Conservation (phyloP, 2,888 invertebrate genomes). For the Acleris literana region DNA sequence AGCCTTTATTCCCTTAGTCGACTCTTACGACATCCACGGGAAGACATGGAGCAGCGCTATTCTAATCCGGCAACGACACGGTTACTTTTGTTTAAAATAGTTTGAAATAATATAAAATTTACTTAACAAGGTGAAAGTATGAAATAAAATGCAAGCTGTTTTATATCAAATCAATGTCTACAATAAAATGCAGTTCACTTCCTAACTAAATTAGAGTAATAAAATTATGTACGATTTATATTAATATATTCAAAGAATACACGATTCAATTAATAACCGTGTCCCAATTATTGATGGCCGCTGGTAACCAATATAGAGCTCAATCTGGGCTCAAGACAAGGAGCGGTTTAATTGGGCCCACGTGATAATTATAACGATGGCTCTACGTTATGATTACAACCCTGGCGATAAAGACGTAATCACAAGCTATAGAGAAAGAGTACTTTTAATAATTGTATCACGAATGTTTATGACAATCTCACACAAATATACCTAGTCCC, state of each 20-base stretch:
- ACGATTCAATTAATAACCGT: slow-evolving; percentile 63
- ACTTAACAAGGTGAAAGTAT: neutral
- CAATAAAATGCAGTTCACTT: slow-evolving; percentile 19
- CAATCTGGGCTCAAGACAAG: slow-evolving; percentile 58
- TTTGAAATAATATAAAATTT: no score
- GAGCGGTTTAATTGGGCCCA: slow-evolving; percentile 67
- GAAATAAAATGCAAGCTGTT: neutral
- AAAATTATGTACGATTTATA: slow-evolving; percentile 28
- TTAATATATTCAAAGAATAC: slow-evolving; percentile 53
- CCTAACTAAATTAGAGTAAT: slow-evolving; percentile 23
- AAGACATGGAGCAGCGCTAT: no score
- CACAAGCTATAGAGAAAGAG: neutral
- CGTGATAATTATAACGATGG: slow-evolving; percentile 54
- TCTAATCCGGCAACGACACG: no score
- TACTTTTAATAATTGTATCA: neutral
- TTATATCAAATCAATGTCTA: neutral
- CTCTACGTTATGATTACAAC: slow-evolving; percentile 54
- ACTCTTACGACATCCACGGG: no score
- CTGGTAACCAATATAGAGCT: slow-evolving; percentile 45
- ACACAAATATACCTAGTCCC: no score
- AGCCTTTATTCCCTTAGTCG: no score
- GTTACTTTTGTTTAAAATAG: no score
- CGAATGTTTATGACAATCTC: no score
- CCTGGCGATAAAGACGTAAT: slow-evolving; percentile 22
- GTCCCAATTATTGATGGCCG: slow-evolving; percentile 62